Conservation (phyloP, 1,140 invertebrate genomes). For the Cardiocondyla obscurior region DNA sequence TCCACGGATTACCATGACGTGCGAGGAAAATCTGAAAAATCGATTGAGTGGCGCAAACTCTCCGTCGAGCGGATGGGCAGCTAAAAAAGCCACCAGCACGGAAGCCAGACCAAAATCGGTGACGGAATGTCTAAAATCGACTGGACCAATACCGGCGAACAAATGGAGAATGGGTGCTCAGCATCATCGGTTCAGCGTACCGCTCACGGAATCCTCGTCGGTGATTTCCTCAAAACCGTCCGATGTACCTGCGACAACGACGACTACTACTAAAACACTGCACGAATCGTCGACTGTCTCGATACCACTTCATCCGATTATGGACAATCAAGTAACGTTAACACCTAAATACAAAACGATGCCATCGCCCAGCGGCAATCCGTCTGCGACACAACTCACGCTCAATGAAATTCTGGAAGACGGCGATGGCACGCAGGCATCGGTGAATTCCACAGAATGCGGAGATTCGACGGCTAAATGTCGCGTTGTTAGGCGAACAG, state of each 20-base stretch:
- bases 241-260: constrained; percentile 55
- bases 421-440: constrained; percentile 79
- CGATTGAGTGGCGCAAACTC: constrained; percentile 42
- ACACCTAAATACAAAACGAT: constrained; percentile 85
- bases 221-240: constrained; percentile 56
- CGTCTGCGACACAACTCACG: constrained; percentile 84
- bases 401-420: constrained; percentile 91
- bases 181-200: constrained; percentile 58
- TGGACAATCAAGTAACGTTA: constrained; percentile 73
- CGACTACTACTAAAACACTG: constrained; percentile 82
- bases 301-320: constrained; percentile 81
- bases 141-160: constrained; percentile 64
- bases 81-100: constrained; percentile 55
- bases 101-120: constrained; percentile 73
- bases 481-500: constrained; percentile 75
- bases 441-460: constrained; percentile 1
- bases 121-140: constrained; percentile 67
- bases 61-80: constrained; percentile 46
- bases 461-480: constrained; percentile 65
- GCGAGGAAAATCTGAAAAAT: constrained; percentile 68
- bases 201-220: constrained; percentile 9
- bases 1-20: constrained; percentile 28
- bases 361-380: constrained; percentile 83
- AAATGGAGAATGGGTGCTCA: constrained; percentile 75
- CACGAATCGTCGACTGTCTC: constrained; percentile 86